Conservation (phyloP, 64 coral and sea anemone species). For the Dendrophyllia cribrosa region DNA sequence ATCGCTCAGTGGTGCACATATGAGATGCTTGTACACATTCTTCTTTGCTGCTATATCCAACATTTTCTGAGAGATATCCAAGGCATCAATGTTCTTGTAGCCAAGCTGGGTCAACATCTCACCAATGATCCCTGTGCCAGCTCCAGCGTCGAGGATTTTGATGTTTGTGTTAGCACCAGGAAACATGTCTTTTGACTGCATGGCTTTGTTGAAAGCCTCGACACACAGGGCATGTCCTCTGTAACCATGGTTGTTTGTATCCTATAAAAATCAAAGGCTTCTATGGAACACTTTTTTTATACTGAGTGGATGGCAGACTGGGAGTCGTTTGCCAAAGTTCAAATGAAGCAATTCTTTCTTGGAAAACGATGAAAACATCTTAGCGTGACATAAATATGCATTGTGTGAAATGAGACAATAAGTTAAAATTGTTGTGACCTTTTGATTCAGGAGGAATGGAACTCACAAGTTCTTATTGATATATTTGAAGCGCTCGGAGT, state of each 20-base stretch:
- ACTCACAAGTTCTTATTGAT: too few species aligned
- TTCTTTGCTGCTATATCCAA: constrained; percentile 45
- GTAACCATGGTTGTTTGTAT: background rate
- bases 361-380: too few species aligned
- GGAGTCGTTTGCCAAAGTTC: too few species aligned
- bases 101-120: constrained; percentile 37
- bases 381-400: too few species aligned
- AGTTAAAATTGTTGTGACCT: too few species aligned
- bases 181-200: constrained; percentile 10
- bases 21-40: constrained; percentile 58
- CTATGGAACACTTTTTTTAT: too few species aligned
- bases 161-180: background rate
- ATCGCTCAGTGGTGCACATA: constrained; percentile 51
- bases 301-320: too few species aligned
- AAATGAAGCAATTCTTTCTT: too few species aligned
- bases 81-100: constrained; percentile 59
- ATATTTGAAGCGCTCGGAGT: too few species aligned
- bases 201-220: constrained; percentile 8
- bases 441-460: too few species aligned
- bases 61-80: constrained; percentile 67
- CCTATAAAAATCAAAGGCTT: too few species aligned
- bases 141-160: constrained; percentile 43
- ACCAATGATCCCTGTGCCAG: constrained; percentile 62
- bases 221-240: constrained; percentile 22
- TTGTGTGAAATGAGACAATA: too few species aligned